Base-by-base conservation (phyloP, 2,113 vertebrate genomes). In the Ctenodactylus gundi region DNA sequence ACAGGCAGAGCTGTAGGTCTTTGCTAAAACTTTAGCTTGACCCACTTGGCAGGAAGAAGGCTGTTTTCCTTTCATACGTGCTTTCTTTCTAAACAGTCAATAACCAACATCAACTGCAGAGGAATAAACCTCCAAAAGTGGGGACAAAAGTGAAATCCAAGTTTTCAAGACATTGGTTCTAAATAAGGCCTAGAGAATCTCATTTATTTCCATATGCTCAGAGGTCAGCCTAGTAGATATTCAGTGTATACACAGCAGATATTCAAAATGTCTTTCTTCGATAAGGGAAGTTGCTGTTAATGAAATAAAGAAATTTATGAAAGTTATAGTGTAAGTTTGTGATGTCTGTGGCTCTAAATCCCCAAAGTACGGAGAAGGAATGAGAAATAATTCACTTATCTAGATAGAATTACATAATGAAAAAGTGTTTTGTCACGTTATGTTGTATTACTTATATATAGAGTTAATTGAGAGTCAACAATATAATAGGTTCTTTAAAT, bases 241-340 rank as follows among this genome's bases (percentile, higher is more conserved):
- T 36, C 57, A 75, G 49, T 81, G 23, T 77, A 77, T 51, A 10
- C 23, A 41, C n/a, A 65, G 29, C 27, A 49, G 44, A 34, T 36
- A 80, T 21, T 94, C 18, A 55, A 83, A 83, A 81, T 80, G 15
- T 57, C 76, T 55, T 90, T 95, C 21, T 91, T 82, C 94, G 65
- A 86, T 80, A 92, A 92, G 82, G 64, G 18, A 91, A 91, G 18
- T 83, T 72, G 68, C 49, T 83, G 83, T 91, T 80, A 91, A 91
- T 41, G 70, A 80, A 73, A 83, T 90, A 91, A 94, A 70, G 13
- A 88, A 89, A 91, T 51, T 21, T 87, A 65, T 80, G 12, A 88
- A 92, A 15, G 88, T 14, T 88, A 23, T 21, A 75, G 29, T 29
- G 31, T 86, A 70, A 91, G 73, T 96, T 70, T 91, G 72, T 83